Conservation (phyloP, 2,113 vertebrate genomes). For the Rutilus rutilus region DNA sequence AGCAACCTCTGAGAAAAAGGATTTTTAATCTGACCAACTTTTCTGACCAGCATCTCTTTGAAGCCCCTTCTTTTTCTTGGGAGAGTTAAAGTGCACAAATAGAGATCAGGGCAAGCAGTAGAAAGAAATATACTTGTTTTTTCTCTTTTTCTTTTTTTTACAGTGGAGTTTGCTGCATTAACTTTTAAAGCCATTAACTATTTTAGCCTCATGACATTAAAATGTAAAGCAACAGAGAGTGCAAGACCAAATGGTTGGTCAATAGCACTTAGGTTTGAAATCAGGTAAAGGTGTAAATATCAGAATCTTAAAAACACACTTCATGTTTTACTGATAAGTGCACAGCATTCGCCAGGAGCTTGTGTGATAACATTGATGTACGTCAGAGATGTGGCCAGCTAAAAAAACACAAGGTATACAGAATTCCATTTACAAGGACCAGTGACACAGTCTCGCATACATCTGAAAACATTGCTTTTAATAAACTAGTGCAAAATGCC, state of each 20-base stretch:
- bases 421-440: slow-evolving; percentile 48
- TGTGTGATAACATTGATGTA: neutral
- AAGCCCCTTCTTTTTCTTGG: slow-evolving; percentile 39
- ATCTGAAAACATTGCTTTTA: slow-evolving; percentile 55
- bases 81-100: neutral
- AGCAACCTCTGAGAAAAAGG: neutral
- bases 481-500: too few species aligned
- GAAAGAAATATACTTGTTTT: neutral
- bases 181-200: neutral
- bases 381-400: neutral
- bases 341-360: neutral
- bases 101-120: neutral
- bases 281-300: slow-evolving; percentile 17
- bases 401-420: slow-evolving; percentile 29
- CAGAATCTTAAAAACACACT: neutral
- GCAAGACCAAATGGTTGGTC: neutral
- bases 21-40: slow-evolving; percentile 15
- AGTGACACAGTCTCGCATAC: slow-evolving; percentile 50
- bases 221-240: neutral
- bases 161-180: neutral
- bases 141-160: neutral
- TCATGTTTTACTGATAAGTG: neutral
- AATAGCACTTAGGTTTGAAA: slow-evolving; percentile 1
- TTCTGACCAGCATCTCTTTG: slow-evolving; percentile 48
- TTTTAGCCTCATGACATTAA: neutral